Evolutionary conservation across 37 sponge, comb jelly and placozoan genomes (phyloP), one percentile per base, ranked within the genome.

Genomic region (Halisarca cf. caerulea): DNA sequence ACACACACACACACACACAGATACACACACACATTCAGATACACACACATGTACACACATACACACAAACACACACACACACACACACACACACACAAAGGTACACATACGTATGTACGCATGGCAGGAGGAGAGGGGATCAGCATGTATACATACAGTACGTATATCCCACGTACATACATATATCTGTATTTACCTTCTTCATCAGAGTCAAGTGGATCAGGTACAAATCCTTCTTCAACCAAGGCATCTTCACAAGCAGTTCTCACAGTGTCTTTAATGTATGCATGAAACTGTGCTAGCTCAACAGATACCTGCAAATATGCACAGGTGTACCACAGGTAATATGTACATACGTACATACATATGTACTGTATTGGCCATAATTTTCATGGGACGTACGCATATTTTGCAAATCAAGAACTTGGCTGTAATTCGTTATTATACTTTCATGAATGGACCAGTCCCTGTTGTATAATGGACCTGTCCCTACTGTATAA

Each of bases 211-310:
- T 86, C 84, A 4, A 92, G 21, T 2, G 86, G 93, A 59, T 97
- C 97, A 69, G 94, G 95, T 36, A 92, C 88, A 87, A 95, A 97
- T 24, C 89, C 95, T 62, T 95, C 93, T 36, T 33, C 71, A 8
- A 74, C 11, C 25, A 97, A 89, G 21, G 91, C 93, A 23, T 90
- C 85, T 39, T 91, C 93, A 86, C 97, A 97, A n/a, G 97, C 95
- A 9, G 32, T 51, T 5, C 90, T 54, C 35, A 94, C 91, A 54
- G 88, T 84, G 57, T 88, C 85, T 61, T 84, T 91, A 11, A 92
- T 89, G 60, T 66, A 66, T 3, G 57, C 61, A 57, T 91, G 87
- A 59, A 97, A 88, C 79, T 95, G 87, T 45, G 88, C 78, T 73
- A 95, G 45, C 21, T 83, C 66, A 59, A 86, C 83, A 17, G 90